Evolutionary conservation across 1,140 invertebrate genomes (phyloP).

Genomic region (Eupristina koningsbergeri): DNA sequence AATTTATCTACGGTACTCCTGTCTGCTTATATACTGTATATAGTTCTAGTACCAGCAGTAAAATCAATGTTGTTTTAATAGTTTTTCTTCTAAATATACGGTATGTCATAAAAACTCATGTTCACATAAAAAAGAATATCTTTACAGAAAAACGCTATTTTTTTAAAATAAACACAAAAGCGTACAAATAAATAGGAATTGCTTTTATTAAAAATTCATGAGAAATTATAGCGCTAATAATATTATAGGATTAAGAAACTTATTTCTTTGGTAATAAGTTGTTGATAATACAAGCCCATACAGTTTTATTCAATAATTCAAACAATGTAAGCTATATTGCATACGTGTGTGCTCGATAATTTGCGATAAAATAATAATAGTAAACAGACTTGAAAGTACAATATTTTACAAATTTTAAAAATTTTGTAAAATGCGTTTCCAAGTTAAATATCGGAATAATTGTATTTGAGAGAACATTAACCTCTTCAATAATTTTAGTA

Average conservation of each 20-base stretch:
- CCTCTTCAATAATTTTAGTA: not conserved
- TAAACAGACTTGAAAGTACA: not conserved
- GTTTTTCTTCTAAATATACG: constrained; percentile 14
- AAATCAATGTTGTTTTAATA: constrained; percentile 9
- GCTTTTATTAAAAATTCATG: not conserved
- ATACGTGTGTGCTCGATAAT: not conserved
- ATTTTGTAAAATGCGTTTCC: not conserved
- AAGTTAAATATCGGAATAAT: not conserved
- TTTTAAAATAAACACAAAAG: not conserved
- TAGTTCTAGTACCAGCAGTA: not conserved
- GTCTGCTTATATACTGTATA: not conserved
- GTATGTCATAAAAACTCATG: not conserved
- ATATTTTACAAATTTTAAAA: too few relatives aligned
- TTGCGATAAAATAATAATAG: not conserved
- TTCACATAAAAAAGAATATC: not conserved
- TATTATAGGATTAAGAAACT: not conserved
- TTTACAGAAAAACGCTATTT: not conserved
- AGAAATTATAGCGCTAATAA: not conserved
- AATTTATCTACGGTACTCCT: constrained; percentile 15
- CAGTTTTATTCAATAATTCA: not conserved
- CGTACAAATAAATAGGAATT: not conserved
- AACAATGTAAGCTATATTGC: not conserved
- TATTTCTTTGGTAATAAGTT: not conserved
- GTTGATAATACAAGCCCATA: not conserved
- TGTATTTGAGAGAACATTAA: not conserved